phyloP scores from a whole-genome alignment of 2,113 vertebrate species.

The Mormyrus lacerda region DNA sequence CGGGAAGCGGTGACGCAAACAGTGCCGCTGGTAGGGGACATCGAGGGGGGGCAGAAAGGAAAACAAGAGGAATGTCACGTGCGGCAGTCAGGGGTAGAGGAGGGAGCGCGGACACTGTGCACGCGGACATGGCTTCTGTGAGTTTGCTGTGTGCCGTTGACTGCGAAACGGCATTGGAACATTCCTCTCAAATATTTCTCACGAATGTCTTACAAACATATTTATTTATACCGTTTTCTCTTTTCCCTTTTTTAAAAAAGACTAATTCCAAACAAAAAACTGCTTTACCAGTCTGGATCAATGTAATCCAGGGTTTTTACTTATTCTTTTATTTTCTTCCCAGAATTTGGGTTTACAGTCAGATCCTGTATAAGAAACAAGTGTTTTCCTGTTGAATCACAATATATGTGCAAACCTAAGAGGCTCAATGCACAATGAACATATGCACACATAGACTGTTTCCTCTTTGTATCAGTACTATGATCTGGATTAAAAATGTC shows the following conservation, averaged over 20 bases:
- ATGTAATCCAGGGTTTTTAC: neutral
- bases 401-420: neutral
- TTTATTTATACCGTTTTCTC: neutral
- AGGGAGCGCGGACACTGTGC: neutral
- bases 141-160: neutral
- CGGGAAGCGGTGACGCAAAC: neutral
- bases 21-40: neutral
- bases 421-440: neutral
- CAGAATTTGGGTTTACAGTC: neutral
- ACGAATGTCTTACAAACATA: neutral
- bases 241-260: neutral
- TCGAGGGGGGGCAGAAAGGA: neutral
- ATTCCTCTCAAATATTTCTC: neutral
- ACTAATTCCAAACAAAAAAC: neutral
- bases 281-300: neutral
- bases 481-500: neutral
- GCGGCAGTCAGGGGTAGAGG: neutral
- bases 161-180: neutral
- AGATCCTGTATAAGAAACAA: neutral
- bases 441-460: neutral
- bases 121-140: neutral
- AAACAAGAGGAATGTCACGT: neutral
- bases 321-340: neutral
- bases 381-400: neutral
- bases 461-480: neutral